These are phyloP conservation scores for Aphelocoma californica DNA, from an alignment of 2,797 vertebrate species.

Conservation along the genomic window DNA sequence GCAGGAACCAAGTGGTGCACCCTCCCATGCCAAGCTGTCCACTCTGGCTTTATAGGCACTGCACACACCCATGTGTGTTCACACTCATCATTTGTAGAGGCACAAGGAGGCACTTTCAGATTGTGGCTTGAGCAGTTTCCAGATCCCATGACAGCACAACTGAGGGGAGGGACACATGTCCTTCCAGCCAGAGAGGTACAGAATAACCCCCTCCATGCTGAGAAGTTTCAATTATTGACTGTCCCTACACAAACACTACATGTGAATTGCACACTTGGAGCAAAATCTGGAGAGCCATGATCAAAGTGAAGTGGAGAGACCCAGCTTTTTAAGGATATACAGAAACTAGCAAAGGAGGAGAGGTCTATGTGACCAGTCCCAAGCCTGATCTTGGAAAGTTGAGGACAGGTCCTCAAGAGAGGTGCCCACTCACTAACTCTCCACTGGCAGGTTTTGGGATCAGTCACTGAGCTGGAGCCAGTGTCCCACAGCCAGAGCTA, in stretches of 20 bases:
- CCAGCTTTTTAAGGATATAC: not conserved
- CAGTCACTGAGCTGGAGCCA: not conserved
- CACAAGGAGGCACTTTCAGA: slow-evolving; percentile 35
- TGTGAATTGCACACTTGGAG: not conserved
- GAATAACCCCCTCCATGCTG: not conserved
- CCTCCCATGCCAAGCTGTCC: not conserved
- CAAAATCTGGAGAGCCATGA: not conserved
- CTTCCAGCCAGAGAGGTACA: not conserved
- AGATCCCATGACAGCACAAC: not conserved
- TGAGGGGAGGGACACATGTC: not conserved
- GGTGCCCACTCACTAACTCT: not conserved
- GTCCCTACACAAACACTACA: slow-evolving; percentile 36
- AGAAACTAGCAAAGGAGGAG: not conserved
- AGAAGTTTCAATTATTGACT: not conserved
- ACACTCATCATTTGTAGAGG: not conserved
- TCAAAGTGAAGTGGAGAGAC: not conserved
- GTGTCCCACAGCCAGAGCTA: not conserved
- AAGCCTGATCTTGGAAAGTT: not conserved
- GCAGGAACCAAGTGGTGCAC: not conserved
- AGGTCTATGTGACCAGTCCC: not conserved
- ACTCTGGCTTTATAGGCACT: not conserved
- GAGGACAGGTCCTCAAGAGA: not conserved
- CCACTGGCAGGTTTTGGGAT: not conserved
- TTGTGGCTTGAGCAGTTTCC: not conserved
- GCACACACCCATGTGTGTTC: not conserved